Conservation (phyloP, 1,140 invertebrate genomes). For the Amyelois transitella region DNA sequence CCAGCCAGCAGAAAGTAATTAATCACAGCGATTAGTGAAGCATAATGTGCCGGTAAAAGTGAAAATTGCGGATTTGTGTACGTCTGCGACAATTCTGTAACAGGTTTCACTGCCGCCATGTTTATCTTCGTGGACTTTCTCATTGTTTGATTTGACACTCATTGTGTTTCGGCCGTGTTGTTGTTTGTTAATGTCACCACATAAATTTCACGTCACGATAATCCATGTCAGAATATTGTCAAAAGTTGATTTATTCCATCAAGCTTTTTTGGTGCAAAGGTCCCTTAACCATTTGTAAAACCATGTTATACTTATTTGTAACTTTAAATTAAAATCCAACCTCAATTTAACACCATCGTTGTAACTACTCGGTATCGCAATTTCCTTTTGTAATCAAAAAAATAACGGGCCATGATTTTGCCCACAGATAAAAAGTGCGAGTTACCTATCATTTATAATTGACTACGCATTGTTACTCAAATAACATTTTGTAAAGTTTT, state of each 20-base stretch:
- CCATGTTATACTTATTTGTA: too few relatives aligned
- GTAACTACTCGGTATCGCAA: background rate
- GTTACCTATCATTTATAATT: slow-evolving; percentile 29
- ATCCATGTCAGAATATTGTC: background rate
- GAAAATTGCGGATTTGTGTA: slow-evolving; percentile 31
- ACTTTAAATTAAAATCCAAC: too few relatives aligned
- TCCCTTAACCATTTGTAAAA: too few relatives aligned
- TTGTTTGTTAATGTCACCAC: background rate
- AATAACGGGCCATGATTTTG: slow-evolving; percentile 34
- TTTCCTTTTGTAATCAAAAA: background rate
- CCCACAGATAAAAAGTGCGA: slow-evolving; percentile 19
- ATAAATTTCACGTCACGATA: background rate
- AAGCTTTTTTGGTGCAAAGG: too few relatives aligned
- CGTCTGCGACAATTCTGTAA: slow-evolving; percentile 10
- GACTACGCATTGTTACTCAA: slow-evolving; percentile 31
- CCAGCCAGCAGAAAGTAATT: slow-evolving; percentile 17
- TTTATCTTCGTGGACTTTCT: slow-evolving; percentile 11
- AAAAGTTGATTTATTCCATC: too few relatives aligned
- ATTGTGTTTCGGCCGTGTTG: background rate
- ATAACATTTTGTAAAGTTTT: slow-evolving; percentile 16
- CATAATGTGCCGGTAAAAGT: slow-evolving; percentile 44
- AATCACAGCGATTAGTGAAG: slow-evolving; percentile 45
- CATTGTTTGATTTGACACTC: background rate
- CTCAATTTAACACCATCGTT: background rate
- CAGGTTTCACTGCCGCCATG: slow-evolving; percentile 18